Conservation (phyloP, 2,888 invertebrate species). For the Pollenia griseotomentosa region DNA sequence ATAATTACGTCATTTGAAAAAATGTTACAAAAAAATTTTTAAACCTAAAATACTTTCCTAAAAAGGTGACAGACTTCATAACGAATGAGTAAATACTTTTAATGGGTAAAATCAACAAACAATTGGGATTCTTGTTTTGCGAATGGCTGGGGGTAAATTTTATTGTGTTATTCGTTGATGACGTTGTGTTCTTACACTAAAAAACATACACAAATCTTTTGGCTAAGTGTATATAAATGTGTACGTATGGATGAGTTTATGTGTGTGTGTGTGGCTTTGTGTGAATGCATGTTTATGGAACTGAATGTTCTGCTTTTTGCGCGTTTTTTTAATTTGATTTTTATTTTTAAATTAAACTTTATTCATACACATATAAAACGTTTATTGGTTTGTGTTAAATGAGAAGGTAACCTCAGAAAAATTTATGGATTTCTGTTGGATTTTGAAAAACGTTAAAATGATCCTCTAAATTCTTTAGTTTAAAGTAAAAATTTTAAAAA, state of each 20-base stretch:
- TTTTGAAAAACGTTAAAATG: no score
- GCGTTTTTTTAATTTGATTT: conserved; percentile 34
- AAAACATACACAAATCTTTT: conserved; percentile 11
- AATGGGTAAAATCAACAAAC: no score
- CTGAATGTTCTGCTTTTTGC: conserved; percentile 6
- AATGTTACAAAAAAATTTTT: no score
- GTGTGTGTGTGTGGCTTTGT: background rate
- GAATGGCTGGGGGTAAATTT: conserved; percentile 18
- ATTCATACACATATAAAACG: conserved; percentile 11
- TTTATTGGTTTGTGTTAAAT: conserved; percentile 23
- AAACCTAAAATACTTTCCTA: background rate
- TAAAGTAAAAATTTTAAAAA: no score
- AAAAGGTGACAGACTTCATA: no score
- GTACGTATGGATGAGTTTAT: background rate
- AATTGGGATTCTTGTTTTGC: no score
- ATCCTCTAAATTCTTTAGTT: no score
- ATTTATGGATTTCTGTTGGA: background rate
- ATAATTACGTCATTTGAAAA: no score
- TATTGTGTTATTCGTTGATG: conserved; percentile 18
- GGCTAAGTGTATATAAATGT: background rate
- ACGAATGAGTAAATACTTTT: no score
- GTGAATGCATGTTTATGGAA: background rate
- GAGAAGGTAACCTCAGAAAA: background rate
- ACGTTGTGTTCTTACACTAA: conserved; percentile 35
- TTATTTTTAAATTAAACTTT: conserved; percentile 20